Evolutionary conservation across 2,113 vertebrate species (phyloP).

Genomic region (Nettapus auritus): DNA sequence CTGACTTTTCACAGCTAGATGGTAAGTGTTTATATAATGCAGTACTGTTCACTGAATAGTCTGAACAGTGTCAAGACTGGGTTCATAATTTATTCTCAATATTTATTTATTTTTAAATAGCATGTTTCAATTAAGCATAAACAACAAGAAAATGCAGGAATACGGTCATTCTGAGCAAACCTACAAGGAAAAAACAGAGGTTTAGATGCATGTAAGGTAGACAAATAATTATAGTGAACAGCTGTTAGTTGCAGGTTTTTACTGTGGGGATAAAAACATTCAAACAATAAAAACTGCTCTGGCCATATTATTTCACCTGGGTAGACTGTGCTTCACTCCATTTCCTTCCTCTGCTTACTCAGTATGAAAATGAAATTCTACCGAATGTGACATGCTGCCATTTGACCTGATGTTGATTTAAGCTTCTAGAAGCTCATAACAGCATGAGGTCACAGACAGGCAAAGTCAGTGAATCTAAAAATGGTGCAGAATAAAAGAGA

Average conservation of each 20-base stretch:
- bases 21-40: not conserved
- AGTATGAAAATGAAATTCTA: slow-evolving; percentile 28
- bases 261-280: not conserved
- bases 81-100: not conserved
- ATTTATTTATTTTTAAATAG: not conserved
- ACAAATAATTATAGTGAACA: not conserved
- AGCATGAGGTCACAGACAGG: slow-evolving; percentile 26
- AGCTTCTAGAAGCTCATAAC: slow-evolving; percentile 25
- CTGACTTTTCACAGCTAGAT: not conserved
- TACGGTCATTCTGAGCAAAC: not conserved
- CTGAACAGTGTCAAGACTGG: not conserved
- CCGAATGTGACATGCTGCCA: slow-evolving; percentile 25
- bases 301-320: not conserved
- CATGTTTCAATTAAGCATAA: not conserved
- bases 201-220: not conserved
- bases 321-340: not conserved
- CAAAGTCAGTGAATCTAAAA: slow-evolving; percentile 51
- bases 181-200: not conserved
- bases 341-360: slow-evolving; percentile 24
- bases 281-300: not conserved
- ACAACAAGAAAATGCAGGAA: not conserved
- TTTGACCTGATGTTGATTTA: slow-evolving; percentile 38
- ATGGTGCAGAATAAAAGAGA: slow-evolving; percentile 14
- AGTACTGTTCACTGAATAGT: not conserved
- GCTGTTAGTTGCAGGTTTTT: not conserved